phyloP scores from a whole-genome alignment of 2,888 invertebrate species.

The Actias luna region DNA sequence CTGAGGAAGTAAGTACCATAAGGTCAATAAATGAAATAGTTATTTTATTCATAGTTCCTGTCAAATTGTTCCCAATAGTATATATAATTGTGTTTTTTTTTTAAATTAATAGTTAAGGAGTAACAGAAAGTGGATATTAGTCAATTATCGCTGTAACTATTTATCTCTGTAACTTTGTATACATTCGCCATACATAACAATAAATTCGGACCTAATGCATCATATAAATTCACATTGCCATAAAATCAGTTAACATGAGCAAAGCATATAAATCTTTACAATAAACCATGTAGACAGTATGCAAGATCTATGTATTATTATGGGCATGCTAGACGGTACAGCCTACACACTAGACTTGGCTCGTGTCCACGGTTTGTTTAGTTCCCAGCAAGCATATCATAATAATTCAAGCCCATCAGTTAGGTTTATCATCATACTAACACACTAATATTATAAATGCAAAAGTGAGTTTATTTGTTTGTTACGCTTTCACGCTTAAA shows the following conservation, averaged over 20 bases:
- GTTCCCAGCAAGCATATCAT: background rate
- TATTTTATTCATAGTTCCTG: too few relatives aligned
- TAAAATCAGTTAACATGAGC: conserved; percentile 5
- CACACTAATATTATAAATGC: background rate
- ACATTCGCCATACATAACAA: background rate
- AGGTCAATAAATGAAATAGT: background rate
- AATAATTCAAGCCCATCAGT: background rate
- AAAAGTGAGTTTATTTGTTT: background rate
- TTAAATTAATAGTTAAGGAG: too few relatives aligned
- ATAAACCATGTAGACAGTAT: background rate
- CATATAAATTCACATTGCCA: background rate
- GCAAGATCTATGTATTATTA: background rate
- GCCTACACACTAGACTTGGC: conserved; percentile 6
- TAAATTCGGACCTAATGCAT: background rate
- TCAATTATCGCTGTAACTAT: background rate
- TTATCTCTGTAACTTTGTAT: background rate
- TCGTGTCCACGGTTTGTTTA: conserved; percentile 5
- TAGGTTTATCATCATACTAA: too few relatives aligned
- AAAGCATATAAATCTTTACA: background rate
- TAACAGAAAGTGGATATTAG: background rate
- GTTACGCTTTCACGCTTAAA: too few relatives aligned
- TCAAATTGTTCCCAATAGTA: too few relatives aligned
- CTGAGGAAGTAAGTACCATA: too few relatives aligned
- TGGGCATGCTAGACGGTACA: background rate
- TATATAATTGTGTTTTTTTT: too few relatives aligned